These are phyloP conservation scores for Drosophila phalerata DNA, from an alignment of 2,888 invertebrate genomes.

Conservation along the genomic window DNA sequence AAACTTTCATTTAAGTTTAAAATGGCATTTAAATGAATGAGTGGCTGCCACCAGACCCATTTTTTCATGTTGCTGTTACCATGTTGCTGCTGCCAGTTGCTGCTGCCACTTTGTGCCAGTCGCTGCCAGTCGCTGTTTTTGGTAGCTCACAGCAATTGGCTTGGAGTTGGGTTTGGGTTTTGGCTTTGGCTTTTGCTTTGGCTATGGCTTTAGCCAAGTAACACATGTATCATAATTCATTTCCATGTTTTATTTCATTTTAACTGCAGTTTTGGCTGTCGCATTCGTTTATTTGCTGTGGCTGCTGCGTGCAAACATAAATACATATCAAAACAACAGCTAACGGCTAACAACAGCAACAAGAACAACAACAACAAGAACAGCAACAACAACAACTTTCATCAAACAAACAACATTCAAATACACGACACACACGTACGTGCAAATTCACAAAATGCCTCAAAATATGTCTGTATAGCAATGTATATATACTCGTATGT, in stretches of 20 bases:
- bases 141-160: slow-evolving; percentile 11
- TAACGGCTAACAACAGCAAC: slow-evolving; percentile 38
- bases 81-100: slow-evolving; percentile 26
- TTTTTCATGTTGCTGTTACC: slow-evolving; percentile 20
- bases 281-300: slow-evolving; percentile 67
- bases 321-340: slow-evolving; percentile 64
- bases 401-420: slow-evolving; percentile 39
- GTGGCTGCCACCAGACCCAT: slow-evolving; percentile 50
- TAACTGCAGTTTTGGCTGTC: slow-evolving; percentile 56
- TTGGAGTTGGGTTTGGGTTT: neutral
- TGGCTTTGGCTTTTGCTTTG: neutral
- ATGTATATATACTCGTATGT: neutral
- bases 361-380: slow-evolving; percentile 24
- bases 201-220: slow-evolving; percentile 45
- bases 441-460: slow-evolving; percentile 26
- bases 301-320: slow-evolving; percentile 77
- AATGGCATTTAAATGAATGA: slow-evolving; percentile 84
- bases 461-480: slow-evolving; percentile 12
- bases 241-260: slow-evolving; percentile 78
- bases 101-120: slow-evolving; percentile 27
- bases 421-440: slow-evolving; percentile 21
- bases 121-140: slow-evolving; percentile 20
- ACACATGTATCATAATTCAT: slow-evolving; percentile 84
- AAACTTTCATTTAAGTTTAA: slow-evolving; percentile 84
- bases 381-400: slow-evolving; percentile 28